phyloP scores from a whole-genome alignment of 2,113 vertebrate genomes.

The Heterocephalus glaber region DNA sequence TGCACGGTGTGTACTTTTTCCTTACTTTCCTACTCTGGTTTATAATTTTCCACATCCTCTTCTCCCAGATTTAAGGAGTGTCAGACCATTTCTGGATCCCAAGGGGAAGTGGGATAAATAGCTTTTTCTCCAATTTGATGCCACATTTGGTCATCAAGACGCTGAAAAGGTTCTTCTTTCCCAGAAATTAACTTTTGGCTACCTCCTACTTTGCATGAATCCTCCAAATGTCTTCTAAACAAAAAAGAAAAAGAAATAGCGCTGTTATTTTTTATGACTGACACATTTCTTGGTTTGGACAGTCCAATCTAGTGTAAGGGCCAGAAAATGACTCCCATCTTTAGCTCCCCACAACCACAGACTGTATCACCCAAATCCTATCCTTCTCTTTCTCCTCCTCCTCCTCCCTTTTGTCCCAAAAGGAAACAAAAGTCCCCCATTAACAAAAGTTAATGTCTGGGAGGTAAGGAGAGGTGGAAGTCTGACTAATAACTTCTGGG shows the following conservation, averaged over 20 bases:
- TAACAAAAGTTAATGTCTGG: neutral
- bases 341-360: conserved; percentile 37
- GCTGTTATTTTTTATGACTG: conserved; percentile 36
- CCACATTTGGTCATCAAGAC: neutral
- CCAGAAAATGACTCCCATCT: neutral
- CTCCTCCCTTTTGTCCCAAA: neutral
- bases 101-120: neutral
- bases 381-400: neutral
- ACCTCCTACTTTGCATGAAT: conserved; percentile 1
- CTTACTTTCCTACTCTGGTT: conserved; percentile 56
- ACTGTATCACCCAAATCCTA: neutral
- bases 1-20: neutral
- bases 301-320: neutral
- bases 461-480: neutral
- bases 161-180: conserved; percentile 41
- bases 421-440: neutral
- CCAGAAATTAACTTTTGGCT: conserved; percentile 44
- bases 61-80: conserved; percentile 54
- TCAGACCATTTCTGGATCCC: conserved; percentile 33
- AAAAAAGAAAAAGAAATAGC: neutral
- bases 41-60: conserved; percentile 73
- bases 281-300: conserved; percentile 16
- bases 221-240: neutral
- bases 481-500: neutral
- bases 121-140: neutral